Percentiles rank a stretch among this genome's conserved stretches.
Evolutionary conservation across 1,140 invertebrate species (phyloP).

Genomic region (Chlorops oryzae): DNA sequence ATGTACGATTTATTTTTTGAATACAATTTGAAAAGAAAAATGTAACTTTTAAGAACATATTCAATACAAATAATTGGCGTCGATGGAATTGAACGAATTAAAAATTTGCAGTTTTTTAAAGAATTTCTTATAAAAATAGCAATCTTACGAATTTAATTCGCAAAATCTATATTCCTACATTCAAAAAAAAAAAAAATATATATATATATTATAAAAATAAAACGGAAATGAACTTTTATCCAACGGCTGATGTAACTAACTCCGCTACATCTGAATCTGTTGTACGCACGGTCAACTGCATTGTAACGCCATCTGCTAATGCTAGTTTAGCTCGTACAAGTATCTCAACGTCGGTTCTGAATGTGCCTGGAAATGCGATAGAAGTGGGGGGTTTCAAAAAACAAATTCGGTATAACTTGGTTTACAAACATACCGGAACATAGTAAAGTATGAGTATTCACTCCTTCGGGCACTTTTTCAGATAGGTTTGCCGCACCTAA

Average conservation of each 20-base stretch:
- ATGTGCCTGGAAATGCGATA: constrained; percentile 57
- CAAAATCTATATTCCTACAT: too few relatives aligned
- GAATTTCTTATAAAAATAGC: too few relatives aligned
- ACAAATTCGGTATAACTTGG: constrained; percentile 9
- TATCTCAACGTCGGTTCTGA: constrained; percentile 83
- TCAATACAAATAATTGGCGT: too few relatives aligned
- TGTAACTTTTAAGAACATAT: too few relatives aligned
- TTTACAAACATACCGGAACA: constrained; percentile 57
- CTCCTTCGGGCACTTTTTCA: constrained; percentile 79
- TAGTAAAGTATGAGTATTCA: constrained; percentile 73
- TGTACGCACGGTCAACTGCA: constrained; percentile 63
- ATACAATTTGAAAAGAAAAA: too few relatives aligned
- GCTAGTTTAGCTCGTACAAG: constrained; percentile 80
- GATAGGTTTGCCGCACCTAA: constrained; percentile 80
- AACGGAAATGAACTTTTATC: constrained; percentile 57
- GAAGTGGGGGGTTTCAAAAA: not conserved
- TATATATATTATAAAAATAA: too few relatives aligned
- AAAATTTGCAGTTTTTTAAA: too few relatives aligned
- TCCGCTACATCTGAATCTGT: constrained; percentile 68
- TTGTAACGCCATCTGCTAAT: constrained; percentile 67
- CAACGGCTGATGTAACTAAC: constrained; percentile 78
- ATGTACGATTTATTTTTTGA: too few relatives aligned
- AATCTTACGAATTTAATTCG: too few relatives aligned
- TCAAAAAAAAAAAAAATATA: too few relatives aligned
- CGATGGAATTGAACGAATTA: too few relatives aligned